Evolutionary conservation across 1,140 invertebrate genomes (phyloP).

Genomic region (Bemisia tabaci): DNA sequence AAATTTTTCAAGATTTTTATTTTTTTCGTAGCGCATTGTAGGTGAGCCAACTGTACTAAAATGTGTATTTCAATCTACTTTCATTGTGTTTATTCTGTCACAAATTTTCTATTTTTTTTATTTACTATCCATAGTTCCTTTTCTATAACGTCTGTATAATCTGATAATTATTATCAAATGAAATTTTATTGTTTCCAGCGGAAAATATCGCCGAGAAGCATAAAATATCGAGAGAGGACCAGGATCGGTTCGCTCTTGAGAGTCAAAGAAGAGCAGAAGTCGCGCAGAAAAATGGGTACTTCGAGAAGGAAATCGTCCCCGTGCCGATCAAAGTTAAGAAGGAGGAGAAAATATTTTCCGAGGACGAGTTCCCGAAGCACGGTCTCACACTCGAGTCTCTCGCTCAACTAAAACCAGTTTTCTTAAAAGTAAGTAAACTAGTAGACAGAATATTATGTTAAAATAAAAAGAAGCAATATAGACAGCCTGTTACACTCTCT

Average conservation of each 20-base stretch:
- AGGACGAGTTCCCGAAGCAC: constrained; percentile 50
- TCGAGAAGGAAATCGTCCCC: constrained; percentile 52
- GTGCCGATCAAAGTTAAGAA: constrained; percentile 38
- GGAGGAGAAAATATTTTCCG: constrained; percentile 33
- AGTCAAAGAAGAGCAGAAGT: constrained; percentile 53
- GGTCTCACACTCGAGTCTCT: constrained; percentile 42
- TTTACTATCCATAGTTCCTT: too few species aligned
- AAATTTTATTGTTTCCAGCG: constrained; percentile 69
- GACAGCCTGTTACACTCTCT: too few species aligned
- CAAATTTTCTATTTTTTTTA: too few species aligned
- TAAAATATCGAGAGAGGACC: constrained; percentile 49
- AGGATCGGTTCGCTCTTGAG: constrained; percentile 52
- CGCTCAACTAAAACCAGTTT: constrained; percentile 44
- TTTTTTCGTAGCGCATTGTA: too few species aligned
- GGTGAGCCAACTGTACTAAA: too few species aligned
- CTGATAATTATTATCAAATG: constrained; percentile 51
- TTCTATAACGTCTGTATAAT: too few species aligned
- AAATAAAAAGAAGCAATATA: too few species aligned
- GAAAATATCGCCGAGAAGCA: constrained; percentile 62
- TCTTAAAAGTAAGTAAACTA: too few species aligned
- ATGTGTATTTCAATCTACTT: too few species aligned
- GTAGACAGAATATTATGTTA: too few species aligned
- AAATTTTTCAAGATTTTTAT: too few species aligned
- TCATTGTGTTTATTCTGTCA: too few species aligned
- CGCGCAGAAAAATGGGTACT: constrained; percentile 47